Conservation (phyloP, 1,140 invertebrate species). For the Drosophila pallidifrons region DNA sequence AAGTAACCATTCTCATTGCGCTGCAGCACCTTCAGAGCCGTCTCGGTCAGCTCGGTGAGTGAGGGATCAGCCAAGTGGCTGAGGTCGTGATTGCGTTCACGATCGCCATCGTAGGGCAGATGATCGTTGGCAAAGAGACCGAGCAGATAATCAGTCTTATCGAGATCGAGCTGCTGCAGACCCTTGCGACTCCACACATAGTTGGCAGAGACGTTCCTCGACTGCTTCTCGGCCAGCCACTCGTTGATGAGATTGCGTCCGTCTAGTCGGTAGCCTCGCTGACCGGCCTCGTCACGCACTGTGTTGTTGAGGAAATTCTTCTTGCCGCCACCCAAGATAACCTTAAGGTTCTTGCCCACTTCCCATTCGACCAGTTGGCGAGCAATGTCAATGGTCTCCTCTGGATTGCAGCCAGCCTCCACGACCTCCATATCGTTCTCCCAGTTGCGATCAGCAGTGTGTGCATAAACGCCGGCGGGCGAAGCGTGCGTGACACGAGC, state of each 20-base stretch:
- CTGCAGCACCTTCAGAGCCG: slow-evolving; percentile 91
- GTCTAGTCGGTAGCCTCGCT: slow-evolving; percentile 86
- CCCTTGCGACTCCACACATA: slow-evolving; percentile 89
- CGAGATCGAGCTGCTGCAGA: slow-evolving; percentile 87
- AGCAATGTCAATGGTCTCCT: slow-evolving; percentile 88
- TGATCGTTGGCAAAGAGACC: slow-evolving; percentile 87
- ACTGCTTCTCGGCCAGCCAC: slow-evolving; percentile 87
- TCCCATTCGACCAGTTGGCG: slow-evolving; percentile 89
- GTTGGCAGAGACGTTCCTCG: slow-evolving; percentile 85
- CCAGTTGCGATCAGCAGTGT: slow-evolving; percentile 91
- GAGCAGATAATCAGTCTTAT: slow-evolving; percentile 89
- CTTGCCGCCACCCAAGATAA: slow-evolving; percentile 90
- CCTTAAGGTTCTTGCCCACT: slow-evolving; percentile 88
- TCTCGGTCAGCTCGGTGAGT: slow-evolving; percentile 92
- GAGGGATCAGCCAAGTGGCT: slow-evolving; percentile 87
- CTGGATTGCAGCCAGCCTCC: slow-evolving; percentile 53
- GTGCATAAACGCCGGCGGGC: slow-evolving; percentile 92
- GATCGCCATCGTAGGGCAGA: slow-evolving; percentile 86
- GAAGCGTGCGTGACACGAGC: slow-evolving; percentile 93
- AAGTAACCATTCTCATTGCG: slow-evolving; percentile 94
- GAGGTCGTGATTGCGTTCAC: slow-evolving; percentile 84
- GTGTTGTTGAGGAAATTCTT: slow-evolving; percentile 88
- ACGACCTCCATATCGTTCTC: slow-evolving; percentile 90
- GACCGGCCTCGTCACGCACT: slow-evolving; percentile 88
- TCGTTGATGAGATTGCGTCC: slow-evolving; percentile 89